These are phyloP conservation scores for Neoscelio sp. DNA, from an alignment of 2,888 invertebrate genomes.

Conservation along the genomic window DNA sequence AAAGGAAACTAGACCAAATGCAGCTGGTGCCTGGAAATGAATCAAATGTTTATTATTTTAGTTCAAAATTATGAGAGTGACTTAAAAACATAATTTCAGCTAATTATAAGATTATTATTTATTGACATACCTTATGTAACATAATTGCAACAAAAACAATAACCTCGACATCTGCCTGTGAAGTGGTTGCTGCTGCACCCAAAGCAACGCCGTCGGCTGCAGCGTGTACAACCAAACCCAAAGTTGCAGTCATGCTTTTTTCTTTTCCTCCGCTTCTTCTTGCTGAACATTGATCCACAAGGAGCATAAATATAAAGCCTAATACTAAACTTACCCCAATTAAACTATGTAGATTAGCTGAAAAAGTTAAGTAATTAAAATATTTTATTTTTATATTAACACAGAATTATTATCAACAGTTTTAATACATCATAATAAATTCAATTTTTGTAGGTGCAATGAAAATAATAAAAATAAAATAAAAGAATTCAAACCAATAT, in stretches of 20 bases:
- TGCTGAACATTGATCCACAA: conserved; percentile 93
- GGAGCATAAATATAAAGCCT: conserved; percentile 98
- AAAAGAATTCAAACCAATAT: too few relatives aligned
- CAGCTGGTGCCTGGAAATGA: conserved; percentile 98
- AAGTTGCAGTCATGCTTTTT: conserved; percentile 95
- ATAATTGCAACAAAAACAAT: conserved; percentile 99
- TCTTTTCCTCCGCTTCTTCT: conserved; percentile 87
- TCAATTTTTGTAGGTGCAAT: too few relatives aligned
- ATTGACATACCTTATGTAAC: conserved; percentile 92
- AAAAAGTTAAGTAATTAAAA: conserved; percentile 44
- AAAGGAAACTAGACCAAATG: conserved; percentile 99
- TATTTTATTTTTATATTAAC: too few relatives aligned
- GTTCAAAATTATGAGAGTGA: too few relatives aligned
- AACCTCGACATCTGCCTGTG: conserved; percentile 97
- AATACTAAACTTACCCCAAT: conserved; percentile 97
- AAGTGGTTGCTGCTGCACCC: conserved; percentile 98
- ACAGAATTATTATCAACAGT: too few relatives aligned
- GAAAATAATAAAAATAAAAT: too few relatives aligned
- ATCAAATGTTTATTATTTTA: conserved; percentile 10
- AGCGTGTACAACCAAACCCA: conserved; percentile 98
- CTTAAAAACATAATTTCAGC: conserved; percentile 1
- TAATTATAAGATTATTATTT: conserved; percentile 7
- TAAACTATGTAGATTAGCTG: conserved; percentile 88
- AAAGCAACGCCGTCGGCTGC: conserved; percentile 99
- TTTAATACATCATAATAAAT: neutral